These are phyloP conservation scores for Momotus momota DNA, from an alignment of 2,797 vertebrate genomes.

Conservation along the genomic window DNA sequence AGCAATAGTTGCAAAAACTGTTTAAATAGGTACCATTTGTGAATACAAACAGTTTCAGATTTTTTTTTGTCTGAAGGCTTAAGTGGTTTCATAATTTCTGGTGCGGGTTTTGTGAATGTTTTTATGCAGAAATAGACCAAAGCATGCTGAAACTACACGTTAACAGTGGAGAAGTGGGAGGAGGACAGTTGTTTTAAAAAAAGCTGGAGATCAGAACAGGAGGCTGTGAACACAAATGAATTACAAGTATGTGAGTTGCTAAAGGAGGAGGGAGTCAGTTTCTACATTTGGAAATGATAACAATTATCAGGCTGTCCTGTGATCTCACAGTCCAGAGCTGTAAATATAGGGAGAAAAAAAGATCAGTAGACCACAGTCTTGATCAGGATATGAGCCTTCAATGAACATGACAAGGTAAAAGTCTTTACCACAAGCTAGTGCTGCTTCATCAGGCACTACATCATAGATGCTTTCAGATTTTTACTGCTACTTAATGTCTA, in stretches of 20 bases:
- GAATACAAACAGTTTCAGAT: slow-evolving; percentile 45
- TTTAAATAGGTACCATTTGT: slow-evolving; percentile 55
- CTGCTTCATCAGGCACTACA: neutral
- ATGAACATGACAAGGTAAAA: neutral
- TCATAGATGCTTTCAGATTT: neutral
- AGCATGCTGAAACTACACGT: slow-evolving; percentile 2
- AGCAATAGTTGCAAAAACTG: slow-evolving; percentile 54
- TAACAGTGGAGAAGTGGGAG: neutral
- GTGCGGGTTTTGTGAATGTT: neutral
- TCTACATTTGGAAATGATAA: slow-evolving; percentile 26
- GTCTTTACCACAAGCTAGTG: neutral
- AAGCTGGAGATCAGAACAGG: neutral
- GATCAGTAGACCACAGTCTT: neutral
- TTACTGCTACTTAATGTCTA: neutral
- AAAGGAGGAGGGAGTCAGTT: neutral
- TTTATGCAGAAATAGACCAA: slow-evolving; percentile 37
- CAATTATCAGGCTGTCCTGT: neutral
- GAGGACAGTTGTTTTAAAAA: neutral
- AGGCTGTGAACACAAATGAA: slow-evolving; percentile 19
- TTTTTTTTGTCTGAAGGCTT: slow-evolving; percentile 33
- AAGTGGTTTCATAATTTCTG: slow-evolving; percentile 49
- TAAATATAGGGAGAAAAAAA: slow-evolving; percentile 10
- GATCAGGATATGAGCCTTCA: neutral
- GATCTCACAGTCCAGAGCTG: neutral
- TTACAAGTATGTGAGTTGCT: neutral